These are phyloP conservation scores for Branchipolynoe longqiensis DNA, from an alignment of 2,888 invertebrate genomes.

Conservation along the genomic window DNA sequence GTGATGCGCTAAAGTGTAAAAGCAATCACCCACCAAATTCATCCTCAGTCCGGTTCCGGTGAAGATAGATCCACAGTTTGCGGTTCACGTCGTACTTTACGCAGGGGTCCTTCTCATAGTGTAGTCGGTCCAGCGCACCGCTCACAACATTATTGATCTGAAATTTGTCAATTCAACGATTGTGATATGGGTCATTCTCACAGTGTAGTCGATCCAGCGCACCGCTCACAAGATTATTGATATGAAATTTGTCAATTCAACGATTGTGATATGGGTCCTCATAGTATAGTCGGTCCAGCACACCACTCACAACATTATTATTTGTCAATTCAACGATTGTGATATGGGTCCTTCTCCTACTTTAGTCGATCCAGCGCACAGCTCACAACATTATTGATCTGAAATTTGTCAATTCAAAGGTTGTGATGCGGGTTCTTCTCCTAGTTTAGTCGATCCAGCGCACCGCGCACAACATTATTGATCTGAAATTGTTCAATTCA, in stretches of 20 bases:
- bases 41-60: slow-evolving; percentile 87
- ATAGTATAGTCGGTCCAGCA: slow-evolving; percentile 93
- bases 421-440: slow-evolving; percentile 97
- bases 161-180: slow-evolving; percentile 24
- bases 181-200: slow-evolving; percentile 86
- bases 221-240: slow-evolving; percentile 86
- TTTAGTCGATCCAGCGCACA: no score
- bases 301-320: slow-evolving; percentile 94
- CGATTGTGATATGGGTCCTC: slow-evolving; percentile 85
- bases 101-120: slow-evolving; percentile 94
- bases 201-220: slow-evolving; percentile 94
- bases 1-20: no score
- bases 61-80: slow-evolving; percentile 97
- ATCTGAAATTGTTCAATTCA: slow-evolving; percentile 71
- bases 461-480: slow-evolving; percentile 87
- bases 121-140: slow-evolving; percentile 93
- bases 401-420: slow-evolving; percentile 57
- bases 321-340: no score
- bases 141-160: slow-evolving; percentile 85
- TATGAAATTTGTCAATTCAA: slow-evolving; percentile 69
- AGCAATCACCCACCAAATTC: slow-evolving; percentile 85
- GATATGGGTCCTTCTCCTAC: no score
- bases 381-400: slow-evolving; percentile 81
- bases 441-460: slow-evolving; percentile 93
- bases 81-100: slow-evolving; percentile 95